Conservation (phyloP, 2,888 invertebrate species). For the Horisme vitalbata region DNA sequence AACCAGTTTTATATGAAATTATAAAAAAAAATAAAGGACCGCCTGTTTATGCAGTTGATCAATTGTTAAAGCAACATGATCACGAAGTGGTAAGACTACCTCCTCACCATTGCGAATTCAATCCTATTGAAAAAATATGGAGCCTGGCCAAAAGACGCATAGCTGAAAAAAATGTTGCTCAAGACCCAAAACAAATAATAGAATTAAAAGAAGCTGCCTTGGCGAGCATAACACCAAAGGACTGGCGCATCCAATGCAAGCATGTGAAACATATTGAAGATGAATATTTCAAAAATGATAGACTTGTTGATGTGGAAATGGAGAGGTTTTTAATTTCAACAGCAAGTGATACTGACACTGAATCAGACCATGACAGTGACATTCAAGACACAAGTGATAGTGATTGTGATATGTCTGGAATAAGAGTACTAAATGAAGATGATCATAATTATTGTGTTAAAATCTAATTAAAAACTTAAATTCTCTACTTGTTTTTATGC, state of each 20-base stretch:
- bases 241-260: not conserved
- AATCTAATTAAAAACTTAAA: no score
- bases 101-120: no score
- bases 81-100: no score
- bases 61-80: not conserved
- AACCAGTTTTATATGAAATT: not conserved
- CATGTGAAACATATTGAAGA: not conserved
- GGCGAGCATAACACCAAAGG: not conserved
- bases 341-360: not conserved
- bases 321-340: constrained; percentile 1
- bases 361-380: not conserved
- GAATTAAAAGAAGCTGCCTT: not conserved
- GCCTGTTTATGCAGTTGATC: no score
- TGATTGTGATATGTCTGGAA: not conserved
- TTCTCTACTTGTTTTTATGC: no score
- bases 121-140: not conserved
- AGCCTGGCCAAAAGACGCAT: not conserved
- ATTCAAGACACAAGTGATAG: not conserved
- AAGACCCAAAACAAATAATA: not conserved
- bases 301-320: not conserved
- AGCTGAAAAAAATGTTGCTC: not conserved
- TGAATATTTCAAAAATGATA: not conserved
- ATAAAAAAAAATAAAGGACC: not conserved
- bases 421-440: not conserved
- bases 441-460: not conserved